phyloP scores from a whole-genome alignment of 2,797 vertebrate genomes.

The Gallinago solitaria region DNA sequence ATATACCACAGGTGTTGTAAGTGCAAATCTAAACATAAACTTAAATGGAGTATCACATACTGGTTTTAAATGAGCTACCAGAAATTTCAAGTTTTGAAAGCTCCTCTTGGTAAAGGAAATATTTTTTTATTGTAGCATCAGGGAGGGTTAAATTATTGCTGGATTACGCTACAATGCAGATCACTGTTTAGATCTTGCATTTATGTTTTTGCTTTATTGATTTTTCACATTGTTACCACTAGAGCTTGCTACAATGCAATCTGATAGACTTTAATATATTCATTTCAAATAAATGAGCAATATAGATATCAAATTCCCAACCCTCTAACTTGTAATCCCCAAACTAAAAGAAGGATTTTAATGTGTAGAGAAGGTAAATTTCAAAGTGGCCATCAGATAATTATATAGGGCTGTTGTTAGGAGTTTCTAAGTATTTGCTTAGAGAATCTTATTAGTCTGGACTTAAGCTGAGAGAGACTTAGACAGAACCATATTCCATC shows the following conservation, averaged over 20 bases:
- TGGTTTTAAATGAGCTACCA: not conserved
- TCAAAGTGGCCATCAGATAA: constrained; percentile 23
- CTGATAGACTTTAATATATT: constrained; percentile 12
- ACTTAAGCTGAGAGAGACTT: not conserved
- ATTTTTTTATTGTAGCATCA: not conserved
- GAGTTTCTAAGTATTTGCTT: constrained; percentile 12
- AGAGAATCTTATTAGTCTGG: constrained; percentile 35
- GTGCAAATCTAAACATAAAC: not conserved
- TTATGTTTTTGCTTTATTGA: constrained; percentile 18
- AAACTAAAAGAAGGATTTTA: constrained; percentile 40
- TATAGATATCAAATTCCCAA: constrained; percentile 20
- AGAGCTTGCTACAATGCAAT: constrained; percentile 62
- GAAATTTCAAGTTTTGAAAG: not conserved
- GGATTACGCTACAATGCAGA: not conserved
- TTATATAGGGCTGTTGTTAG: not conserved
- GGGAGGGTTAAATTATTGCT: not conserved
- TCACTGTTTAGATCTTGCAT: not conserved
- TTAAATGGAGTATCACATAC: not conserved
- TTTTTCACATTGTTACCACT: constrained; percentile 50
- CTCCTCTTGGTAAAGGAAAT: not conserved
- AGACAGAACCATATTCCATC: not conserved
- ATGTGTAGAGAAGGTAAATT: constrained; percentile 29
- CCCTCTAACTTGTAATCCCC: not conserved
- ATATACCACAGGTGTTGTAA: not conserved
- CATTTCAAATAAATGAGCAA: not conserved